Conservation (phyloP, 2,113 vertebrate species). For the Notarius lentiginosus region DNA sequence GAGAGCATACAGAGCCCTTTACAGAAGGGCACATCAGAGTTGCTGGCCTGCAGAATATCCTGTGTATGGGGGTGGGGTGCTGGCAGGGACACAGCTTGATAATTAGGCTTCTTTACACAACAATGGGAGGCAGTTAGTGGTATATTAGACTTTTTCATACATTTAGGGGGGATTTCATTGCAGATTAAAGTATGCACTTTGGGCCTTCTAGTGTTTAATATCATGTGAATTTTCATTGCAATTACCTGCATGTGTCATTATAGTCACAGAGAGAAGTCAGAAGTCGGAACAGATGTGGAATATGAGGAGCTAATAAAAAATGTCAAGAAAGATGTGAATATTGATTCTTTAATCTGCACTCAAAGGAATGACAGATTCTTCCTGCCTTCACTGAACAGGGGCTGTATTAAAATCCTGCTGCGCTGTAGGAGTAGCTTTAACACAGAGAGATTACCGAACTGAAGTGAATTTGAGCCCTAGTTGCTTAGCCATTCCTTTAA, state of each 20-base stretch:
- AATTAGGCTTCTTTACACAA: too few species aligned
- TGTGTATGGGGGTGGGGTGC: too few species aligned
- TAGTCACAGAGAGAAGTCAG: conserved; percentile 7
- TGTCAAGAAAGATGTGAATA: conserved; percentile 43
- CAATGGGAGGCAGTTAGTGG: too few species aligned
- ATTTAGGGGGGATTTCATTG: too few species aligned
- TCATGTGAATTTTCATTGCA: conserved; percentile 21
- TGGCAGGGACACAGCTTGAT: too few species aligned
- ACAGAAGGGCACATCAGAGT: too few species aligned
- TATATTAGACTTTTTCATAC: too few species aligned
- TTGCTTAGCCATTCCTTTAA: conserved; percentile 16
- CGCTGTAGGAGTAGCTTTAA: conserved; percentile 28
- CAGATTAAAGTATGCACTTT: too few species aligned
- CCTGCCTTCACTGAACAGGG: neutral
- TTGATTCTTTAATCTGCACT: conserved; percentile 49
- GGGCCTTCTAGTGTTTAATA: neutral
- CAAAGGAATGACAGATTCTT: conserved; percentile 26
- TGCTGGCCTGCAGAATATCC: too few species aligned
- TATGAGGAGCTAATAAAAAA: conserved; percentile 47
- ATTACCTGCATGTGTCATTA: conserved; percentile 22
- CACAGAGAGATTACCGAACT: conserved; percentile 54
- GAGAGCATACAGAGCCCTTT: too few species aligned
- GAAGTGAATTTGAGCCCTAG: conserved; percentile 50
- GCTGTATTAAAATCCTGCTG: conserved; percentile 30
- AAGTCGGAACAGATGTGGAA: conserved; percentile 12